phyloP scores from a whole-genome alignment of 2,888 invertebrate species.

The Caradrina clavipalpis region DNA sequence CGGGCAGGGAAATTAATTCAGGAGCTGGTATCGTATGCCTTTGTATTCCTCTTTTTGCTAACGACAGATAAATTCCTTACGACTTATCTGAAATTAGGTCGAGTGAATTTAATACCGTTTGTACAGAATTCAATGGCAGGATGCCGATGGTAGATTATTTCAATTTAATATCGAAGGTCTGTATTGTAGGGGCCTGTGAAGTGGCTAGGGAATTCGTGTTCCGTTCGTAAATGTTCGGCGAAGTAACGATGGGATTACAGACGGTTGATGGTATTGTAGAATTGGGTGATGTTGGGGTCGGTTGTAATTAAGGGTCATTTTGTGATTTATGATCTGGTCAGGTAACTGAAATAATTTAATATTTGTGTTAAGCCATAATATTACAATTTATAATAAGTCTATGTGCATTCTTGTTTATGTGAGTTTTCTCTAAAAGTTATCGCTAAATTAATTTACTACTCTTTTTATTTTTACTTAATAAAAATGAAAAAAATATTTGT shows the following conservation, averaged over 20 bases:
- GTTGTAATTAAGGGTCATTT: conserved; percentile 39
- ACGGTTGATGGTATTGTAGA: conserved; percentile 24
- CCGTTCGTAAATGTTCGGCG: conserved; percentile 30
- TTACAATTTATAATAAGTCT: too few species aligned
- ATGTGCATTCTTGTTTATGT: too few species aligned
- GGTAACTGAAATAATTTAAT: neutral
- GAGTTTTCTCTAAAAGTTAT: neutral
- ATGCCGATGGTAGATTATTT: conserved; percentile 63
- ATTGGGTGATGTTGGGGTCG: conserved; percentile 18
- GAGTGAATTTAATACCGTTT: conserved; percentile 59
- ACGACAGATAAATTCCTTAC: conserved; percentile 78
- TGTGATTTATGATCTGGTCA: conserved; percentile 8
- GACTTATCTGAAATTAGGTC: conserved; percentile 77
- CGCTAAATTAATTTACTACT: too few species aligned
- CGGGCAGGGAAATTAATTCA: conserved; percentile 77
- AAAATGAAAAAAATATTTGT: too few species aligned
- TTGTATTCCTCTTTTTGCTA: conserved; percentile 79
- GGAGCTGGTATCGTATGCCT: conserved; percentile 72
- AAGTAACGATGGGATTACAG: conserved; percentile 25
- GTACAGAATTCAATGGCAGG: conserved; percentile 57
- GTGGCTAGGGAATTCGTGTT: conserved; percentile 56
- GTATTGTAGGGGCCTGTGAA: conserved; percentile 57
- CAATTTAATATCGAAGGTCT: conserved; percentile 63
- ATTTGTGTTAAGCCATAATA: too few species aligned
- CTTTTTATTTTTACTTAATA: too few species aligned